phyloP scores from a whole-genome alignment of 2,797 vertebrate species.

The Caiman crocodilus region DNA sequence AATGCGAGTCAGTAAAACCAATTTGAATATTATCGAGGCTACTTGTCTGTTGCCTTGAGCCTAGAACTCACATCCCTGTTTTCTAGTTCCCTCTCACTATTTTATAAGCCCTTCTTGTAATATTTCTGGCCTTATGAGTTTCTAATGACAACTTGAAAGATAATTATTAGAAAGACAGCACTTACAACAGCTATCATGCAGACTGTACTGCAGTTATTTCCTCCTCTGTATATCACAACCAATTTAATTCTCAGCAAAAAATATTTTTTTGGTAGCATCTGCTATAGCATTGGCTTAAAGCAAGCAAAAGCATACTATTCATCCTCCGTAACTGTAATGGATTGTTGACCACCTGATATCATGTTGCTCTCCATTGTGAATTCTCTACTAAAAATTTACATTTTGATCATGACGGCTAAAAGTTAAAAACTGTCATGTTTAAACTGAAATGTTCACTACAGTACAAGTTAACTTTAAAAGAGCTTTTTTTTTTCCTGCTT shows the following conservation, averaged over 20 bases:
- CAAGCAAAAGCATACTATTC: not conserved
- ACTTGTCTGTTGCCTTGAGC: not conserved
- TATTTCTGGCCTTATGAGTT: constrained; percentile 20
- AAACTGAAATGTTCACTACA: constrained; percentile 5
- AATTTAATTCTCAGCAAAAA: constrained; percentile 60
- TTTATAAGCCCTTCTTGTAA: not conserved
- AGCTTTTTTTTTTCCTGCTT: not conserved
- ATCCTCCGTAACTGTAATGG: not conserved
- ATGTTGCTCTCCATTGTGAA: not conserved
- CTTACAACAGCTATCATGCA: constrained; percentile 20
- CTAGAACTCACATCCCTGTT: not conserved
- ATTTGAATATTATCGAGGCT: not conserved
- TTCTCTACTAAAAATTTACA: not conserved
- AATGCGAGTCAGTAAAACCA: not conserved
- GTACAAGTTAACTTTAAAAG: not conserved
- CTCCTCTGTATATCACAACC: constrained; percentile 51
- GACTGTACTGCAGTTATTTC: constrained; percentile 59
- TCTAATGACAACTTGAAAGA: constrained; percentile 22
- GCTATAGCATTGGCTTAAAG: constrained; percentile 21
- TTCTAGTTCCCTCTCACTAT: not conserved
- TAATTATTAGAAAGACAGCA: constrained; percentile 6
- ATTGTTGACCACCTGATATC: not conserved
- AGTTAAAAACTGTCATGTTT: not conserved
- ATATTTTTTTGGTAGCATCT: constrained; percentile 60
- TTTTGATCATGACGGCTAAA: not conserved